Percentiles rank a stretch among this genome's conserved stretches.
Conservation (phyloP, 2,888 invertebrate genomes). For the Microchrysa polita region DNA sequence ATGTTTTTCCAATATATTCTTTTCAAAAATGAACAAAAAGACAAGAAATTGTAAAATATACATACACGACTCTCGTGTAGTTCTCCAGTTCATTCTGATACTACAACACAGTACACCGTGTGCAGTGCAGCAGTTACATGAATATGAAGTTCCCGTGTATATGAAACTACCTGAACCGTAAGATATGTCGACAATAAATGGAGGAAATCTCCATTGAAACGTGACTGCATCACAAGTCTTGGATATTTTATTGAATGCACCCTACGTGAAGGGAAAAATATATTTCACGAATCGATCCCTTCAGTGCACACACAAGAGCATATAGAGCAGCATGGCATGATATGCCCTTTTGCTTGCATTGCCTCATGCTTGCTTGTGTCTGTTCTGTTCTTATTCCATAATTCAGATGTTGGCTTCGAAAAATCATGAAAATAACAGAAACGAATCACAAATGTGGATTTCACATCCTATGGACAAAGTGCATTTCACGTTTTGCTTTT, state of each 20-base stretch:
- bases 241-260: constrained; percentile 12
- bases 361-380: background rate
- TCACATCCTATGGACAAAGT: background rate
- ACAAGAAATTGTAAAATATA: no score
- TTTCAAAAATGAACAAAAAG: no score
- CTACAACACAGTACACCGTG: no score
- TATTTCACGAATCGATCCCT: constrained; percentile 1
- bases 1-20: no score
- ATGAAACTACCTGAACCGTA: background rate
- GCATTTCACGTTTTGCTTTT: background rate
- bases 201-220: background rate
- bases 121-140: no score
- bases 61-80: no score
- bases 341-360: background rate
- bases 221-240: constrained; percentile 11
- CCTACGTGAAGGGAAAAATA: background rate
- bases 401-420: constrained; percentile 3
- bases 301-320: background rate
- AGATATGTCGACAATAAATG: constrained; percentile 2
- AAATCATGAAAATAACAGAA: background rate
- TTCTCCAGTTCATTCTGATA: no score
- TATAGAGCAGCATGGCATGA: no score
- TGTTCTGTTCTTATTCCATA: no score
- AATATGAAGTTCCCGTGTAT: no score
- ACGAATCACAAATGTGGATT: background rate